Conservation (phyloP, 2,888 invertebrate species). For the Microchrysa polita region DNA sequence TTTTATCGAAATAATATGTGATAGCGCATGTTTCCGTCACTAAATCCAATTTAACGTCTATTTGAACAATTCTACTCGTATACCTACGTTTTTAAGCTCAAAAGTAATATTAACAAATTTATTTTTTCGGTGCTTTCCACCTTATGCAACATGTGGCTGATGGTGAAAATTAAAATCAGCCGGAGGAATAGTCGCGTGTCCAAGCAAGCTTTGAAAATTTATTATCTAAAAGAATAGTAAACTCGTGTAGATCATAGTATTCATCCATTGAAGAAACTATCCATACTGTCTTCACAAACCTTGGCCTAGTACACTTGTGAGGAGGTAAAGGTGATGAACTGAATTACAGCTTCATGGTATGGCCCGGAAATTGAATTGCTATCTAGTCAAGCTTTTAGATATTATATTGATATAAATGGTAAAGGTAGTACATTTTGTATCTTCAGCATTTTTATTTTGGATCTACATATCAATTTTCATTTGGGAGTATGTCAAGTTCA, state of each 20-base stretch:
- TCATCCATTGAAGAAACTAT: not conserved
- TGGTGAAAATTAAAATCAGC: not conserved
- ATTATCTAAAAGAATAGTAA: too few relatives aligned
- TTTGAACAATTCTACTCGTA: too few relatives aligned
- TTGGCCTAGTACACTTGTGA: constrained; percentile 43
- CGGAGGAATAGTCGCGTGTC: not conserved
- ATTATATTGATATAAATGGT: not conserved
- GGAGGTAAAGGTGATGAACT: constrained; percentile 45
- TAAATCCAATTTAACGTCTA: too few relatives aligned
- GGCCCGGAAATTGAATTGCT: constrained; percentile 30
- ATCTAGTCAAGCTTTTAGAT: not conserved
- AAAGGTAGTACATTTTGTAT: too few relatives aligned
- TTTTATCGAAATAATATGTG: not conserved
- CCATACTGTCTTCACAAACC: constrained; percentile 1
- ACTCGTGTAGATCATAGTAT: too few relatives aligned
- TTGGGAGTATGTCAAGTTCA: constrained; percentile 42
- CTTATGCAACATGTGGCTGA: not conserved
- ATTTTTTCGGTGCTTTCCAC: constrained; percentile 2
- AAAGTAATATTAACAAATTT: not conserved
- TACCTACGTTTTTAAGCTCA: too few relatives aligned
- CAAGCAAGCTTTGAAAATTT: not conserved
- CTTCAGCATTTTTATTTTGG: too few relatives aligned
- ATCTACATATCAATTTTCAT: constrained; percentile 1
- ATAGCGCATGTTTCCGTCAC: too few relatives aligned
- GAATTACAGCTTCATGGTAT: constrained; percentile 38